These are phyloP conservation scores for Dioctria rufipes DNA, from an alignment of 2,888 invertebrate species.

Conservation along the genomic window DNA sequence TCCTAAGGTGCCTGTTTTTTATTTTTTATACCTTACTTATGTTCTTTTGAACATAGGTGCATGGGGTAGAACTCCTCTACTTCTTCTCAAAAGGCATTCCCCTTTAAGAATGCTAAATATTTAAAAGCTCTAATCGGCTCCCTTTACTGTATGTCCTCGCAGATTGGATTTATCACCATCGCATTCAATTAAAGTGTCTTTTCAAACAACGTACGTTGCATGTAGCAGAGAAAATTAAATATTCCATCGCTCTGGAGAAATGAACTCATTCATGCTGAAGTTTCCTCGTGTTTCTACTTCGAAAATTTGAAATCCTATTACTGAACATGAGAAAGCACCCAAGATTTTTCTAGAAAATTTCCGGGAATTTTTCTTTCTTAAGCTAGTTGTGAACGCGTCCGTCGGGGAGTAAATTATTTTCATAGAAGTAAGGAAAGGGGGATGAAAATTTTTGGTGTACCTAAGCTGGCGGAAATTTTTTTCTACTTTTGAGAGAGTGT, in stretches of 20 bases:
- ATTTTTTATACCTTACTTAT: no score
- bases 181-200: slow-evolving; percentile 37
- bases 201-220: neutral
- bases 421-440: neutral
- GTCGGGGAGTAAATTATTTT: slow-evolving; percentile 19
- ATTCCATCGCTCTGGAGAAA: neutral
- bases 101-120: neutral
- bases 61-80: no score
- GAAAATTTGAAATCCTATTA: slow-evolving; percentile 50
- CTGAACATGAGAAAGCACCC: slow-evolving; percentile 46
- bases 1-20: no score
- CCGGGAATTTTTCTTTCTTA: slow-evolving; percentile 29
- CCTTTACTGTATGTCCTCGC: neutral
- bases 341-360: slow-evolving; percentile 23
- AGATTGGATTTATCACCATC: slow-evolving; percentile 7
- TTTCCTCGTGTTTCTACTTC: slow-evolving; percentile 30
- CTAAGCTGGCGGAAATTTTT: neutral
- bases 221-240: slow-evolving; percentile 27
- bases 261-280: slow-evolving; percentile 28
- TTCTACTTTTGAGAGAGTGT: neutral
- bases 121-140: neutral
- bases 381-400: slow-evolving; percentile 19
- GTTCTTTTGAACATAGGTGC: no score
- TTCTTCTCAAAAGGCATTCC: no score
- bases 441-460: neutral